Percentiles rank a stretch among this genome's conserved stretches.
Evolutionary conservation across 2,113 vertebrate genomes (phyloP).

Genomic region (Sorex fumeus): DNA sequence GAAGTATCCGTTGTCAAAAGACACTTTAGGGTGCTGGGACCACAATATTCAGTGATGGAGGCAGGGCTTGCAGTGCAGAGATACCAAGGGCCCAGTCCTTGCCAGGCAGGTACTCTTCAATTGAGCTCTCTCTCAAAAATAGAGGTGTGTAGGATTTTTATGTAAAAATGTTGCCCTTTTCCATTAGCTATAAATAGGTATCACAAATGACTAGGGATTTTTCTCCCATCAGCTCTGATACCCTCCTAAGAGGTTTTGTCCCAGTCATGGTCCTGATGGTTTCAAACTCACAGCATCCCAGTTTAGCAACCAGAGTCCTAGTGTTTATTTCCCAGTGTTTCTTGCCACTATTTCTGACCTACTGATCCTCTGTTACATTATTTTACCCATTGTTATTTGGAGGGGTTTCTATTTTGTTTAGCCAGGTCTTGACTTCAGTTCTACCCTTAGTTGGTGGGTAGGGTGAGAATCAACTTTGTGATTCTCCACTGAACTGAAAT

Average conservation of each 20-base stretch:
- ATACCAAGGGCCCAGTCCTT: too few relatives aligned
- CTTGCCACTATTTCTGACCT: not conserved
- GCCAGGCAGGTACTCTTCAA: too few relatives aligned
- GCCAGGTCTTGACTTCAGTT: not conserved
- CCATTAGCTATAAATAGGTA: not conserved
- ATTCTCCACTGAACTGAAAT: not conserved
- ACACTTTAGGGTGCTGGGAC: too few relatives aligned
- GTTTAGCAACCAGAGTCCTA: not conserved
- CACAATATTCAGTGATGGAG: too few relatives aligned
- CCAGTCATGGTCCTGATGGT: fast-evolving
- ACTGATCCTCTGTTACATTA: not conserved
- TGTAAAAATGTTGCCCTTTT: not conserved
- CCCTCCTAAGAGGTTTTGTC: not conserved
- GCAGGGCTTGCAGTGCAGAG: too few relatives aligned
- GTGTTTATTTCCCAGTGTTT: not conserved
- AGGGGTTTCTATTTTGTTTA: not conserved
- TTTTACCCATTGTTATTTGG: not conserved
- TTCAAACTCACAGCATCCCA: not conserved
- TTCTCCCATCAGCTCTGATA: not conserved
- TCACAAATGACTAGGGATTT: not conserved
- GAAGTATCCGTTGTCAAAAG: too few relatives aligned
- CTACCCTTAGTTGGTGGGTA: not conserved
- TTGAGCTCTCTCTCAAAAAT: too few relatives aligned
- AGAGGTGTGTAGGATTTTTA: not conserved
- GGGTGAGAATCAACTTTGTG: not conserved